Evolutionary conservation across 2,797 vertebrate species (phyloP).

Genomic region (Acrocephalus scirpaceus): DNA sequence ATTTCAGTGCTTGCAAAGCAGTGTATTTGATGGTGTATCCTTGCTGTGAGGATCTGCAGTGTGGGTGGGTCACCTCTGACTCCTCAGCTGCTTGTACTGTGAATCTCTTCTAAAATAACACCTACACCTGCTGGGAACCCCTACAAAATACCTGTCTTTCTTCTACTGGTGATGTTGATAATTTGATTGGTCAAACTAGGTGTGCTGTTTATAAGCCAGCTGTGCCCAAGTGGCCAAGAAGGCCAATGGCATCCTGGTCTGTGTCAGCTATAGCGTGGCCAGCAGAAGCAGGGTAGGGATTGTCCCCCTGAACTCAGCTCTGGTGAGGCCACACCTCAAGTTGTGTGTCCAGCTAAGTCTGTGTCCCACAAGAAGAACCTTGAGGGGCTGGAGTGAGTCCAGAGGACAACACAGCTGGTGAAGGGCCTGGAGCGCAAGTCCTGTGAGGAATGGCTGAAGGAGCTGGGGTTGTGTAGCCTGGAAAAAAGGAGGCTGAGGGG

Average conservation of each 20-base stretch:
- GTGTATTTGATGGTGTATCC: neutral
- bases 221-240: neutral
- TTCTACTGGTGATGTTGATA: neutral
- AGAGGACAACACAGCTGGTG: neutral
- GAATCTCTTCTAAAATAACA: neutral
- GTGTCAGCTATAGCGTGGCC: neutral
- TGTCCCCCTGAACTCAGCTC: neutral
- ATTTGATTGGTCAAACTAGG: neutral
- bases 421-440: neutral
- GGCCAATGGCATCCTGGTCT: neutral
- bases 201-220: neutral
- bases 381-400: neutral
- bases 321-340: too few relatives aligned
- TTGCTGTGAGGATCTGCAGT: neutral
- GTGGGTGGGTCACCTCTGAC: neutral
- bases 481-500: neutral
- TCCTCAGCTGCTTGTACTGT: neutral
- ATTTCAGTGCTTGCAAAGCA: neutral
- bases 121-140: neutral
- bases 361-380: neutral
- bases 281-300: neutral
- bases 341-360: neutral
- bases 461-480: neutral
- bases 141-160: neutral
- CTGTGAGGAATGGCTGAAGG: fast-evolving